These are phyloP conservation scores for Macrochelys suwanniensis DNA, from an alignment of 2,797 vertebrate species.

Conservation along the genomic window DNA sequence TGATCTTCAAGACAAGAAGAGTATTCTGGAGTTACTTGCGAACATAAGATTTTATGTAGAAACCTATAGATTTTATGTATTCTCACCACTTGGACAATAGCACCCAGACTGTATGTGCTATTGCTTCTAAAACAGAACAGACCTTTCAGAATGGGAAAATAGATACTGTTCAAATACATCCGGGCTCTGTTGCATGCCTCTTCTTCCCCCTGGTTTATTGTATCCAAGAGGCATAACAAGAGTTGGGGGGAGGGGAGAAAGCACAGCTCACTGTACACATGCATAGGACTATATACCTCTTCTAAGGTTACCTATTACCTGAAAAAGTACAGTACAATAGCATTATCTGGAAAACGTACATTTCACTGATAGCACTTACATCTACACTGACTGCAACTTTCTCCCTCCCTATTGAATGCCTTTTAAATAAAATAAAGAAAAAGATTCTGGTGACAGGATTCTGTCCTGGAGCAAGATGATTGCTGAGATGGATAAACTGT, in stretches of 20 bases:
- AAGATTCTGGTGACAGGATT: constrained; percentile 50
- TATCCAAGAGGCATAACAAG: background rate
- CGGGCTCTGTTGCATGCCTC: background rate
- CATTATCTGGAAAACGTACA: background rate
- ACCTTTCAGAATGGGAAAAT: background rate
- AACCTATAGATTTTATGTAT: background rate
- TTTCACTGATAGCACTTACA: constrained; percentile 22
- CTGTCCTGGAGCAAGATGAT: constrained; percentile 66
- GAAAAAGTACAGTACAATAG: background rate
- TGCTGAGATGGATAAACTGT: constrained; percentile 70
- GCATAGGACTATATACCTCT: background rate
- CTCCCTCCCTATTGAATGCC: constrained; percentile 25
- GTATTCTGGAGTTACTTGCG: background rate
- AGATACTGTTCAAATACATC: background rate
- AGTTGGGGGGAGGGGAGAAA: background rate
- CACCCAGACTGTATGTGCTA: background rate
- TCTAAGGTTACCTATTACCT: background rate
- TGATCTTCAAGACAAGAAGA: background rate
- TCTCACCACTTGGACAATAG: background rate
- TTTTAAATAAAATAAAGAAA: constrained; percentile 48
- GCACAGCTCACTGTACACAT: background rate
- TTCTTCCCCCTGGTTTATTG: background rate
- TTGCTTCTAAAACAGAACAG: background rate
- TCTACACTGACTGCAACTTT: constrained; percentile 43
- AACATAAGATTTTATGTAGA: background rate